Evolutionary conservation across 1,140 invertebrate genomes (phyloP), one percentile per base, ranked within the genome.

Genomic region (Aphaenogaster ashmeadi): DNA sequence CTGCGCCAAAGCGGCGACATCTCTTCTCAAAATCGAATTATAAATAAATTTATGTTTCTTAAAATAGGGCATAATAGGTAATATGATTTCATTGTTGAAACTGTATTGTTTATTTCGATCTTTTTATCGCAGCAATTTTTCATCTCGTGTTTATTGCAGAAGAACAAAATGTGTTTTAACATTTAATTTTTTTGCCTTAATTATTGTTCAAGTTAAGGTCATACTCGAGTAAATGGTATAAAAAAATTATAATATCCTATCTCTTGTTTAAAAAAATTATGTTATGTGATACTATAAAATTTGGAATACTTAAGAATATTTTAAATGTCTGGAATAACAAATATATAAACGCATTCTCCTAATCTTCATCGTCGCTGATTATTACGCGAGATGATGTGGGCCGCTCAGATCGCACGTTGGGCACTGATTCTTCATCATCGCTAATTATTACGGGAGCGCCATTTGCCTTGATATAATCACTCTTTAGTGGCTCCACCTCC

Each of bases 351-450:
- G 38, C 2, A 6, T 33, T 9, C 7, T 18, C 5, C 72, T 92
- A 92, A 92, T 94, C 93, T 78, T 94, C 93, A 11, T 94, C 94
- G 56, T 94, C 93, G 72, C 89, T 92, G 56, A 90, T 90, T 60
- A 90, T 91, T 78, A 66, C 7, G 8, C 33, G 90, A 67, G 87
- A 71, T 27, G 86, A 60, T 11, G 60, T 72, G 3, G 74, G 36
- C 15, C 86, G 88, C 36, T 83, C 36, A 58, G n/a, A 52, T 72
- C 75, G 54, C 27, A 71, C 75, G 50, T 80, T 36, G 11, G 60
- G n/a, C 15, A 44, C 9, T 44, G 58, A 60, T 83, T 81, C 77
- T 36, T 92, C 92, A 64, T 92, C 88, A 52, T 93, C 89, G 50
- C 90, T 94, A 36, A 92, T 78, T 50, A 92, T 89, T 75, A 52